Evolutionary conservation across 53 echinoderm and acorn worm genomes (phyloP).

Genomic region (Hippasteria phrygiana): DNA sequence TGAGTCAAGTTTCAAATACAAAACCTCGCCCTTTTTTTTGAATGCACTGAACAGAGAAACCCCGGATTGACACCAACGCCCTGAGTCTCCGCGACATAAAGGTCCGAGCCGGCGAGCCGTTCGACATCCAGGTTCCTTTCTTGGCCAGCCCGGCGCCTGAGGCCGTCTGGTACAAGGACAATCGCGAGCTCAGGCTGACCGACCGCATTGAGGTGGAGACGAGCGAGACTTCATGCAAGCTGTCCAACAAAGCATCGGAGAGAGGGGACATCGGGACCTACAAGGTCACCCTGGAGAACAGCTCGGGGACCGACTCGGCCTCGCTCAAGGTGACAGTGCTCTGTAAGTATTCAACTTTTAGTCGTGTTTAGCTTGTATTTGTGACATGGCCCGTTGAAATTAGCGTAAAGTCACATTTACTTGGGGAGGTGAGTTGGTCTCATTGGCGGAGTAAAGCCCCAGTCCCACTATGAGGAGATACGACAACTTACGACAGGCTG

Average conservation of each 20-base stretch:
- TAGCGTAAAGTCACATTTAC: too few relatives aligned
- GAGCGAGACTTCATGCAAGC: slow-evolving; percentile 66
- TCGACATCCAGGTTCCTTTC: slow-evolving; percentile 85
- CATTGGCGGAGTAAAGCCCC: too few relatives aligned
- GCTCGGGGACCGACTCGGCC: slow-evolving; percentile 77
- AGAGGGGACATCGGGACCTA: slow-evolving; percentile 86
- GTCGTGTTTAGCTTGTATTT: not conserved
- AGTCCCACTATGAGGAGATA: too few relatives aligned
- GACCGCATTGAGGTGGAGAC: slow-evolving; percentile 66
- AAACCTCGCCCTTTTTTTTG: too few relatives aligned
- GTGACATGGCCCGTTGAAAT: too few relatives aligned
- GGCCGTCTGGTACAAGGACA: slow-evolving; percentile 92
- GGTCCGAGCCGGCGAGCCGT: slow-evolving; percentile 81
- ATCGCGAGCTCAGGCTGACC: slow-evolving; percentile 72
- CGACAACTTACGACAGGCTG: too few relatives aligned
- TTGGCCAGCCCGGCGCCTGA: slow-evolving; percentile 86
- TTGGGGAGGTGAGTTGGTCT: too few relatives aligned
- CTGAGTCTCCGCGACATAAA: slow-evolving; percentile 84
- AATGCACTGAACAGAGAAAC: slow-evolving; percentile 85
- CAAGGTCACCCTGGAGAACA: slow-evolving; percentile 90
- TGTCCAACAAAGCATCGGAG: slow-evolving; percentile 74
- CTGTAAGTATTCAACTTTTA: slow-evolving; percentile 62
- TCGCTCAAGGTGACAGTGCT: slow-evolving; percentile 88
- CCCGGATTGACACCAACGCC: slow-evolving; percentile 77
- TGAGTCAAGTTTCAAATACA: too few relatives aligned